These are phyloP conservation scores for Telmatherina bonti DNA, from an alignment of 2,797 vertebrate genomes.

Conservation along the genomic window DNA sequence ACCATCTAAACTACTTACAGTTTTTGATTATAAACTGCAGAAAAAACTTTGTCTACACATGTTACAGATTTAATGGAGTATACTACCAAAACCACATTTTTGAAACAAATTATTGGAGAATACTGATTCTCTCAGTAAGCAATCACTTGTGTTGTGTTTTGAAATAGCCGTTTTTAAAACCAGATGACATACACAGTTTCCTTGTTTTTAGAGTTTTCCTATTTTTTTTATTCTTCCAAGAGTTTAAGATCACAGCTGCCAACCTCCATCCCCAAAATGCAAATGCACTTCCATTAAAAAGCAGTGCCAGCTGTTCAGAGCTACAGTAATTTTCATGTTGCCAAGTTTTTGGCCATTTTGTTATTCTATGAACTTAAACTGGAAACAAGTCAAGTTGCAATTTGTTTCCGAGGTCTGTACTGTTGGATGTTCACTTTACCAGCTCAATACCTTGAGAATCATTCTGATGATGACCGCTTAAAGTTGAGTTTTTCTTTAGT, in stretches of 20 bases:
- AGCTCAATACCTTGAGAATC: conserved; percentile 18
- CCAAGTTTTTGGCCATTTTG: conserved; percentile 36
- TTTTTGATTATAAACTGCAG: background rate
- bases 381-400: conserved; percentile 36
- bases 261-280: conserved; percentile 15
- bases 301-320: conserved; percentile 18
- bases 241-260: conserved; percentile 22
- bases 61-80: background rate
- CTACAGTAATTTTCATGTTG: background rate
- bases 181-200: background rate
- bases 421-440: conserved; percentile 29
- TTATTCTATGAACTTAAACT: conserved; percentile 23
- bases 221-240: conserved; percentile 16
- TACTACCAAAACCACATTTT: background rate
- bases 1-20: background rate
- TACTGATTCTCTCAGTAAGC: background rate
- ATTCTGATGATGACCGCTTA: too few relatives aligned
- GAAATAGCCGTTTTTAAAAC: background rate
- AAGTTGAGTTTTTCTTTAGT: too few relatives aligned
- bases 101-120: background rate
- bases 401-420: conserved; percentile 5
- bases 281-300: conserved; percentile 24
- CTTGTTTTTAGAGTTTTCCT: conserved; percentile 21
- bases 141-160: conserved; percentile 1
- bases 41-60: background rate